phyloP scores from a whole-genome alignment of 2,113 vertebrate species.

The Mus spicilegus region DNA sequence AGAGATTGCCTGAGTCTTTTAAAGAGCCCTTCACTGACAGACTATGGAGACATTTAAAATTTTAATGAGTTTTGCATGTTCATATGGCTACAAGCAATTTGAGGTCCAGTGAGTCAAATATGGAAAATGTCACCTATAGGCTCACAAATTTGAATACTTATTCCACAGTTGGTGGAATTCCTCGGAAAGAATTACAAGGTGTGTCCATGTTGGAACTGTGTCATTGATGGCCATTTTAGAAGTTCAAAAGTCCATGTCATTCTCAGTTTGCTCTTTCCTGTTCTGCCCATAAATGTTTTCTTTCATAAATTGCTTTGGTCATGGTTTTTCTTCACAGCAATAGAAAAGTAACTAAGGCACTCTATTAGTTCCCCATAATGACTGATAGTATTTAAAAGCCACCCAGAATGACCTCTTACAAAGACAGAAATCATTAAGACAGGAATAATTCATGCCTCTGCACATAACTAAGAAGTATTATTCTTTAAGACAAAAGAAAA shows the following conservation, averaged over 20 bases:
- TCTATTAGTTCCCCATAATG: constrained; percentile 50
- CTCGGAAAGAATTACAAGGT: not conserved
- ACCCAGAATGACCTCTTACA: constrained; percentile 67
- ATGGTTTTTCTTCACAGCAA: not conserved
- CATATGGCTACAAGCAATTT: too few relatives aligned
- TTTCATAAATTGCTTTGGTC: not conserved
- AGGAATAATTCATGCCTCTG: constrained; percentile 64
- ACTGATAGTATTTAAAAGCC: constrained; percentile 73
- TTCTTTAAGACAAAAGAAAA: constrained; percentile 53
- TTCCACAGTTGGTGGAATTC: not conserved
- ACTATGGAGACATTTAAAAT: not conserved
- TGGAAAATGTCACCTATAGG: too few relatives aligned
- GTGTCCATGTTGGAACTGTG: not conserved
- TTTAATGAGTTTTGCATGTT: not conserved
- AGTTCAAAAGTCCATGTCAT: not conserved
- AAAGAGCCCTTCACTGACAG: not conserved
- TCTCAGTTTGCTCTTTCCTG: not conserved
- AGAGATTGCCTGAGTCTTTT: not conserved
- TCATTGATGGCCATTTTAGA: not conserved
- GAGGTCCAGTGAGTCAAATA: too few relatives aligned
- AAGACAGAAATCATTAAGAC: constrained; percentile 70
- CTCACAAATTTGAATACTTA: too few relatives aligned
- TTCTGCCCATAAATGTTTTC: not conserved
- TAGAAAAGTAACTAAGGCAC: not conserved
- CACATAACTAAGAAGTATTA: constrained; percentile 63